Percentiles rank a stretch among this genome's conserved stretches.
These are phyloP conservation scores for Lomographa bimaculata DNA, from an alignment of 2,888 invertebrate species.

Conservation along the genomic window DNA sequence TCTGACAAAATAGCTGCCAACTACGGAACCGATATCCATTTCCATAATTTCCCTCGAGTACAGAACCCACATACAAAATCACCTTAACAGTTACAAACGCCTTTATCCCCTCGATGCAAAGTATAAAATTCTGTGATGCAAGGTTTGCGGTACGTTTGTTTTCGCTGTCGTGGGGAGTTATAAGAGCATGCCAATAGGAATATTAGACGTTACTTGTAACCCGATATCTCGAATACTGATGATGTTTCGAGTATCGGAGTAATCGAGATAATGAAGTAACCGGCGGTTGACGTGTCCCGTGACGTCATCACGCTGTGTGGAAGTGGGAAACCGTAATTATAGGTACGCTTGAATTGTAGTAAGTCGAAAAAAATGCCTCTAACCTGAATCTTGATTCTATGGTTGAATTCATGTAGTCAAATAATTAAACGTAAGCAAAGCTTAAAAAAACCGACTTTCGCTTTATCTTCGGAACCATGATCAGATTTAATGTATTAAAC, in stretches of 20 bases:
- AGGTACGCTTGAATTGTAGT: too few species aligned
- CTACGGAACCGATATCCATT: conserved; percentile 49
- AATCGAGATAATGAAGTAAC: too few species aligned
- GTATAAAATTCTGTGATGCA: not conserved
- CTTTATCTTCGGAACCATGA: too few species aligned
- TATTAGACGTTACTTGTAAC: conserved; percentile 51
- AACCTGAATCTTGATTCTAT: too few species aligned
- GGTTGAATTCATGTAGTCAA: too few species aligned
- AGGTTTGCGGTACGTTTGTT: conserved; percentile 7
- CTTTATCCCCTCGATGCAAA: conserved; percentile 2
- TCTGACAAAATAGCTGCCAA: conserved; percentile 60
- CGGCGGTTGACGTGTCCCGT: too few species aligned
- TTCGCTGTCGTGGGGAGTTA: conserved; percentile 26
- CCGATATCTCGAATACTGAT: conserved; percentile 35
- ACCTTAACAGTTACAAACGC: not conserved
- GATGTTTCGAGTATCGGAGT: conserved; percentile 37
- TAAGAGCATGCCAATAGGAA: conserved; percentile 43
- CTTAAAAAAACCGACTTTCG: too few species aligned
- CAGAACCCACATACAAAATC: conserved; percentile 23
- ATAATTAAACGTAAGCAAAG: too few species aligned
- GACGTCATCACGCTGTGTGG: too few species aligned
- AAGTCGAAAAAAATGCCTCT: too few species aligned
- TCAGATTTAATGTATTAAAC: too few species aligned
- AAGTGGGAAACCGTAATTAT: too few species aligned
- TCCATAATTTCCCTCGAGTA: conserved; percentile 60